phyloP scores from a whole-genome alignment of 1,140 invertebrate species.

The Drosophila teissieri region DNA sequence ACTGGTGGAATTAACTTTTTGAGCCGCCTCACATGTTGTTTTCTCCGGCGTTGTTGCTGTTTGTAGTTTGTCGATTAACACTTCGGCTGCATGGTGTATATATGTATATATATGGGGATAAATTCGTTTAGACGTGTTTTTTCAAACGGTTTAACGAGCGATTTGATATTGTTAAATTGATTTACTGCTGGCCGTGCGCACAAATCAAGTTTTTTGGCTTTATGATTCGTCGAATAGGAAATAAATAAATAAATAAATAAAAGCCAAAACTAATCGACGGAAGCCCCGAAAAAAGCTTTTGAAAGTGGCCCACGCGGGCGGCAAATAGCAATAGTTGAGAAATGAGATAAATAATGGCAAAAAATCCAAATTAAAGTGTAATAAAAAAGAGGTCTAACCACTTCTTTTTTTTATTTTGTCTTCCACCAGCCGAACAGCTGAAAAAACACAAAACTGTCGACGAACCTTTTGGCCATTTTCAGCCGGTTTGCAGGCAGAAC shows the following conservation, averaged over 20 bases:
- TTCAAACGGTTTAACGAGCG: slow-evolving; percentile 40
- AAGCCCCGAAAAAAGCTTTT: slow-evolving; percentile 44
- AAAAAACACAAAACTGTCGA: slow-evolving; percentile 72
- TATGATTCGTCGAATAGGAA: slow-evolving; percentile 34
- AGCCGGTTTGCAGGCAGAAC: slow-evolving; percentile 63
- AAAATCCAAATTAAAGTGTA: slow-evolving; percentile 78
- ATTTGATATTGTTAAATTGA: slow-evolving; percentile 60
- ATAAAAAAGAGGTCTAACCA: slow-evolving; percentile 77
- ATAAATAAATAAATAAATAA: slow-evolving; percentile 36
- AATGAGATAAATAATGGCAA: slow-evolving; percentile 65
- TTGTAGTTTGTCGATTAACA: slow-evolving; percentile 55
- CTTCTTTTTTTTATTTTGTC: slow-evolving; percentile 45
- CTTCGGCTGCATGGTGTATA: slow-evolving; percentile 53
- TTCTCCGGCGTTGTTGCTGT: slow-evolving; percentile 33
- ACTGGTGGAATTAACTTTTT: slow-evolving; percentile 48
- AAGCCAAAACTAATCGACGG: slow-evolving; percentile 13
- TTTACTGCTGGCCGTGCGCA: slow-evolving; percentile 59
- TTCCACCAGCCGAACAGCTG: slow-evolving; percentile 65
- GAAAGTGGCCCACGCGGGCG: slow-evolving; percentile 73
- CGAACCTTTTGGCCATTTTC: slow-evolving; percentile 60
- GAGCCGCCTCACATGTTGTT: slow-evolving; percentile 60
- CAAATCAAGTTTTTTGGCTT: slow-evolving; percentile 55
- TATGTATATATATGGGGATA: slow-evolving; percentile 13
- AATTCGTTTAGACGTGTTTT: slow-evolving; percentile 35
- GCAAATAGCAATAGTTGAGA: slow-evolving; percentile 67